Percentiles rank a stretch among this genome's conserved stretches.
Evolutionary conservation across 2,888 invertebrate genomes (phyloP).

Genomic region (Tanypteryx hageni): DNA sequence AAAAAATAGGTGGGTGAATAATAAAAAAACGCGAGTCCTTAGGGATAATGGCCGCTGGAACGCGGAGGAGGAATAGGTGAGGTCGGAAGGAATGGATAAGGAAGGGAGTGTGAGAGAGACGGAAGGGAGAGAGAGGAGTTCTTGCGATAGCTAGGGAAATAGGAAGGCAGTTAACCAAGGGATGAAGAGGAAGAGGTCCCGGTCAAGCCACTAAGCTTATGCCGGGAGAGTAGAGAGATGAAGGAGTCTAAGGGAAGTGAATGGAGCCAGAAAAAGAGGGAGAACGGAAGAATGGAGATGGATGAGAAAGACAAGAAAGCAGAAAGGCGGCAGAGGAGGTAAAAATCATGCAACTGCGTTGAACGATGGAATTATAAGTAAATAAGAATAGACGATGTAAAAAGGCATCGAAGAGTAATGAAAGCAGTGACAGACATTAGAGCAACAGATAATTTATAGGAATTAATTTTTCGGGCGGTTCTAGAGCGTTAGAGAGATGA

Average conservation of each 20-base stretch:
- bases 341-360: too few relatives aligned
- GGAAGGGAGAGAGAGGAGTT: not conserved
- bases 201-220: slow-evolving; percentile 5
- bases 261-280: too few relatives aligned
- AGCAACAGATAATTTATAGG: too few relatives aligned
- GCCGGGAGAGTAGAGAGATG: not conserved
- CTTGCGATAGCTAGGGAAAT: too few relatives aligned
- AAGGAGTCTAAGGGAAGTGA: too few relatives aligned
- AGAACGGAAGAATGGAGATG: not conserved
- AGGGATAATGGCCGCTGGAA: not conserved
- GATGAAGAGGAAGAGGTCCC: not conserved
- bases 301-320: not conserved
- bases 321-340: too few relatives aligned
- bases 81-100: not conserved
- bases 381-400: too few relatives aligned
- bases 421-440: too few relatives aligned
- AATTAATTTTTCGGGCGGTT: too few relatives aligned
- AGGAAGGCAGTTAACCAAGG: slow-evolving; percentile 2
- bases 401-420: too few relatives aligned
- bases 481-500: too few relatives aligned
- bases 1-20: not conserved
- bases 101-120: not conserved
- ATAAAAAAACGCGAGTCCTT: not conserved
- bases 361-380: too few relatives aligned
- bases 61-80: not conserved